A percentile compares a stretch with the other conserved stretches of the same genome.
Conservation (phyloP, 2,113 vertebrate genomes). For the Colossoma macropomum region DNA sequence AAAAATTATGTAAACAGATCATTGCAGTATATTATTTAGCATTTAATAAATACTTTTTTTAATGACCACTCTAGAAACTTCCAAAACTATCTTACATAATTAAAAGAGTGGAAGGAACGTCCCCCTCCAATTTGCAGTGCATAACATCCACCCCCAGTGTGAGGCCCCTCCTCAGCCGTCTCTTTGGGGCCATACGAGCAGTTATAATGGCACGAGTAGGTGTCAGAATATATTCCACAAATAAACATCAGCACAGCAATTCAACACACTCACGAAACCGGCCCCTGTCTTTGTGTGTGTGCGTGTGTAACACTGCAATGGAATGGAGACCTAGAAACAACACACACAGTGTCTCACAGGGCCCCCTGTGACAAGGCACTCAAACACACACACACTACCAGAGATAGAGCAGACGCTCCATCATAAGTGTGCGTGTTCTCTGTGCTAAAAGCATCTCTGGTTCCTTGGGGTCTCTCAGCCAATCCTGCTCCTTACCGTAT, state of each 20-base stretch:
- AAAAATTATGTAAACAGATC: too few relatives aligned
- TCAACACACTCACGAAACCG: slow-evolving; percentile 69
- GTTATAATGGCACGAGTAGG: slow-evolving; percentile 81
- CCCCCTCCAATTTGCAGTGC: too few relatives aligned
- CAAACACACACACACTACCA: slow-evolving; percentile 66
- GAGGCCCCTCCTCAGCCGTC: slow-evolving; percentile 50
- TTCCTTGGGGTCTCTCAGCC: too few relatives aligned
- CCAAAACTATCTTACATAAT: too few relatives aligned
- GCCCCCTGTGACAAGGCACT: slow-evolving; percentile 79
- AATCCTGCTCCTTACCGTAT: slow-evolving; percentile 82
- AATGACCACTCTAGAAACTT: too few relatives aligned
- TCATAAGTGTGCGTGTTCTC: slow-evolving; percentile 66
- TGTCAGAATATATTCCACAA: slow-evolving; percentile 85
- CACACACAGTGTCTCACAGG: slow-evolving; percentile 64
- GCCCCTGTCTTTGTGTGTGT: slow-evolving; percentile 24
- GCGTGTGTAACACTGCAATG: slow-evolving; percentile 66
- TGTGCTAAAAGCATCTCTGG: slow-evolving; percentile 53
- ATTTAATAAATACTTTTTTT: too few relatives aligned
- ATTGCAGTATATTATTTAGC: too few relatives aligned
- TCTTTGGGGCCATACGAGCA: slow-evolving; percentile 66
- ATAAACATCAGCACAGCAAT: slow-evolving; percentile 79
- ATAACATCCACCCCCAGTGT: background rate
- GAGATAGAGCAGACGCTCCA: slow-evolving; percentile 82
- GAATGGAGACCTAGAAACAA: slow-evolving; percentile 81
- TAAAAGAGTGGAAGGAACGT: too few relatives aligned